Conservation (phyloP, 2,113 vertebrate species). For the Peromyscus leucopus region DNA sequence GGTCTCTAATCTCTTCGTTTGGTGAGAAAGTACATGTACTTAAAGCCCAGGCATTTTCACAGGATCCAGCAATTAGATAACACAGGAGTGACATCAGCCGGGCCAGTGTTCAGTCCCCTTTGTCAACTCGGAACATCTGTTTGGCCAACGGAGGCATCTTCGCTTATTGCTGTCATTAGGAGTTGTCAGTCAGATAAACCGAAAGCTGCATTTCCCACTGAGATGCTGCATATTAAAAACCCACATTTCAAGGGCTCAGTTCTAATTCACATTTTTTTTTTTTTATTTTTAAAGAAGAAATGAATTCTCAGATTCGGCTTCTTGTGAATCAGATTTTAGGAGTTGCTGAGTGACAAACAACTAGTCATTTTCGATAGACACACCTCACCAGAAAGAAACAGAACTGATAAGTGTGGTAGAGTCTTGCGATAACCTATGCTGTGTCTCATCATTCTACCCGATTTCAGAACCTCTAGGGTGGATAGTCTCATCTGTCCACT, state of each 20-base stretch:
- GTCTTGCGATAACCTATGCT: not conserved
- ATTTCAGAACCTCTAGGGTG: not conserved
- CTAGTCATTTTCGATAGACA: not conserved
- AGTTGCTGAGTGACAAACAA: not conserved
- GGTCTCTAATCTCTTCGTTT: slow-evolving; percentile 21
- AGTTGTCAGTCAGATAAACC: slow-evolving; percentile 68
- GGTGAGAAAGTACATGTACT: slow-evolving; percentile 39
- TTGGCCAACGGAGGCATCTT: slow-evolving; percentile 18
- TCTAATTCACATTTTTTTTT: not conserved
- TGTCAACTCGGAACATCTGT: slow-evolving; percentile 70
- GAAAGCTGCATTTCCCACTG: slow-evolving; percentile 34
- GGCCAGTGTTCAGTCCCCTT: slow-evolving; percentile 12
- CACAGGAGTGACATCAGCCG: slow-evolving; percentile 29
- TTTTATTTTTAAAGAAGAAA: slow-evolving; percentile 3
- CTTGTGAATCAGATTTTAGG: slow-evolving; percentile 11
- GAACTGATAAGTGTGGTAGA: not conserved
- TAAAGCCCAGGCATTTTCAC: not conserved
- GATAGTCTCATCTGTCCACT: not conserved
- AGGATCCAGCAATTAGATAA: slow-evolving; percentile 48
- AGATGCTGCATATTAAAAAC: slow-evolving; percentile 69
- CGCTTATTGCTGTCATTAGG: slow-evolving; percentile 75
- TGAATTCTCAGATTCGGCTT: slow-evolving; percentile 28
- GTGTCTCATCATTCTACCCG: not conserved
- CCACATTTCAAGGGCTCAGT: not conserved
- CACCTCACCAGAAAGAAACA: not conserved